Base-by-base conservation (phyloP, 2,888 invertebrate genomes). In the Pomacea canaliculata region DNA sequence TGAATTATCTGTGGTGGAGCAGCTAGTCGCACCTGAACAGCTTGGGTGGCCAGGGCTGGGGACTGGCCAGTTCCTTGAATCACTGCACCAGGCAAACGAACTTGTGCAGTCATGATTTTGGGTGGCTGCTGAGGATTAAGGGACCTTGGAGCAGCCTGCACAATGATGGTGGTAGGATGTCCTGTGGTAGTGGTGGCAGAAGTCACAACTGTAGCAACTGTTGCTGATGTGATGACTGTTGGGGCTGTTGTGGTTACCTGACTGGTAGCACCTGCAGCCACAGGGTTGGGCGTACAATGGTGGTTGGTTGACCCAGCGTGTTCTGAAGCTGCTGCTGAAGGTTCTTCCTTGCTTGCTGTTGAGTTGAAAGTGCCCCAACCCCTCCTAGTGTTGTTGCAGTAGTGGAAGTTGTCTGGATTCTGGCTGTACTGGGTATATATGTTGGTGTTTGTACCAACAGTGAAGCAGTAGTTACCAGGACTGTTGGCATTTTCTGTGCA, bases 311-410 rank as follows among this genome's bases (percentile, higher is more conserved):
- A 73, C 83, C 85, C 10, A 89, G 84, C 77, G 88, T 88, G 78
- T 88, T 87, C 73, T 88, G 85, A 76, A 89, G 79, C 75, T 88
- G 88, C 71, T 86, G 86, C 73, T 90, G 90, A 27, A 89, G 83
- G 79, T 87, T 89, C 67, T 89, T 89, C 75, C 89, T 76, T 12
- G 89, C 89, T 76, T 86, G 83, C 68, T 84, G 84, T 56, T 74
- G 73, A 37, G 77, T 71, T 69, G 79, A 74, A 10, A 72, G 76
- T 10, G 76, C 71, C 16, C 72, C 68, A 62, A 72, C 71, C 71
- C 77, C 77, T 78, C 79, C 77, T 63, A 80, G 56, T 85, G 84
- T 63, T 89, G 86, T 80, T 71, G 74, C 66, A 46, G 86, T 80
- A 76, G 74, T 62, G 67, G 90, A 85, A 74, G 90, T 85, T 77